These are phyloP conservation scores for Eubasilissa splendida DNA, from an alignment of 2,888 invertebrate species.

Conservation along the genomic window DNA sequence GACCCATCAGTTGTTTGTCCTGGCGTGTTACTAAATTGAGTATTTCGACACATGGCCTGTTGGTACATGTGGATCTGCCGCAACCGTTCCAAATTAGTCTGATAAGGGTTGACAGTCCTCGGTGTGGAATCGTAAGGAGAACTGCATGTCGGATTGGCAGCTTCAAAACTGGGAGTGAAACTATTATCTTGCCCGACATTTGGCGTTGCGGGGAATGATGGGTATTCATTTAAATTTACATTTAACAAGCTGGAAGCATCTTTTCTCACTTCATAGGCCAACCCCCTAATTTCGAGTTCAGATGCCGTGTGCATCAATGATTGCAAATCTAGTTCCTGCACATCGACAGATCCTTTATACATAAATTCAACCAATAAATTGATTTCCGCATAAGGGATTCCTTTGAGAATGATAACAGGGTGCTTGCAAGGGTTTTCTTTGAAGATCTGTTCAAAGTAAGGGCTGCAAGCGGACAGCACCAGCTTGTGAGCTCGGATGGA, in stretches of 20 bases:
- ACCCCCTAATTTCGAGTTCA: constrained; percentile 78
- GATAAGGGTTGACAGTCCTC: constrained; percentile 45
- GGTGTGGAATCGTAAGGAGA: constrained; percentile 55
- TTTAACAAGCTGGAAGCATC: constrained; percentile 73
- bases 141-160: constrained; percentile 57
- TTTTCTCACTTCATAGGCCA: constrained; percentile 74
- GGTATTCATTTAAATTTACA: constrained; percentile 71
- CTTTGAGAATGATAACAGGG: constrained; percentile 81
- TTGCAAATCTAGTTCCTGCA: constrained; percentile 76
- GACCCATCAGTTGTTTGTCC: constrained; percentile 50
- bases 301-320: constrained; percentile 79
- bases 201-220: constrained; percentile 63
- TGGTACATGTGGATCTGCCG: constrained; percentile 70
- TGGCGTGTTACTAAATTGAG: constrained; percentile 63
- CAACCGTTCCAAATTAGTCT: constrained; percentile 53
- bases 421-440: constrained; percentile 83
- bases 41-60: constrained; percentile 70
- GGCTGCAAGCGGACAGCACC: constrained; percentile 83
- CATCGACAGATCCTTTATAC: constrained; percentile 81
- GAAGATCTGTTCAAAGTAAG: constrained; percentile 84
- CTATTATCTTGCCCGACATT: constrained; percentile 42
- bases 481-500: constrained; percentile 81
- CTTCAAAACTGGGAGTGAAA: constrained; percentile 57
- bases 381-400: constrained; percentile 78
- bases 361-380: constrained; percentile 79